Percentiles rank a stretch among this genome's conserved stretches.
Conservation (phyloP, 35 echinoderm and acorn worm genomes). For the Heliocidaris tuberculata region DNA sequence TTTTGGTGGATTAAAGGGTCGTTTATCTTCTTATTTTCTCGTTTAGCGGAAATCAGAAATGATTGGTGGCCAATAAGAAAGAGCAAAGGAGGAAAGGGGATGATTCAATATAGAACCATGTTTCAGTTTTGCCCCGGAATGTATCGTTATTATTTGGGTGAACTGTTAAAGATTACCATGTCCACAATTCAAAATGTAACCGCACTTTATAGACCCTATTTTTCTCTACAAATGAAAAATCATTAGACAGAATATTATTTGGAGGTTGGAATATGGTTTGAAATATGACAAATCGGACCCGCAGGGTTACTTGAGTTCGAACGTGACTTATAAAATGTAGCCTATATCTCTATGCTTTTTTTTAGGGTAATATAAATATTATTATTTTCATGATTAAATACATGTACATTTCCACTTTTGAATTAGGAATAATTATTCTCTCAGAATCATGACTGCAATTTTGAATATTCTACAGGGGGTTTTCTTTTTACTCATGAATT, state of each 20-base stretch:
- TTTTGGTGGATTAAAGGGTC: slow-evolving; percentile 4
- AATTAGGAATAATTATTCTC: neutral
- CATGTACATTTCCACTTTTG: neutral
- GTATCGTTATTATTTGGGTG: neutral
- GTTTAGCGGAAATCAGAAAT: slow-evolving; percentile 2
- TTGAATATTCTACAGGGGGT: neutral
- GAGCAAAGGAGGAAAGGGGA: neutral
- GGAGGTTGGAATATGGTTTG: neutral
- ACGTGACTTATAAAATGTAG: neutral
- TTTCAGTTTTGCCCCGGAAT: neutral
- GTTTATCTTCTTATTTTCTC: slow-evolving; percentile 5
- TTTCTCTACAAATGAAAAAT: neutral
- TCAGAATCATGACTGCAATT: neutral
- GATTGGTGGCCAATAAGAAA: neutral
- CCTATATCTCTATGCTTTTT: neutral
- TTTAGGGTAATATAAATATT: neutral
- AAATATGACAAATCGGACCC: neutral
- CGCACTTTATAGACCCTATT: neutral
- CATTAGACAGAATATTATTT: neutral
- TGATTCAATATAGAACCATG: neutral
- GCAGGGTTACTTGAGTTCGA: neutral
- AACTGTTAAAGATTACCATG: neutral
- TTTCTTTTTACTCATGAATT: neutral
- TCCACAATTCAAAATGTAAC: neutral
- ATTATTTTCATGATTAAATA: neutral